Evolutionary conservation across 2,113 vertebrate genomes (phyloP), one percentile per base, ranked within the genome.

Genomic region (Coryphaenoides rupestris): DNA sequence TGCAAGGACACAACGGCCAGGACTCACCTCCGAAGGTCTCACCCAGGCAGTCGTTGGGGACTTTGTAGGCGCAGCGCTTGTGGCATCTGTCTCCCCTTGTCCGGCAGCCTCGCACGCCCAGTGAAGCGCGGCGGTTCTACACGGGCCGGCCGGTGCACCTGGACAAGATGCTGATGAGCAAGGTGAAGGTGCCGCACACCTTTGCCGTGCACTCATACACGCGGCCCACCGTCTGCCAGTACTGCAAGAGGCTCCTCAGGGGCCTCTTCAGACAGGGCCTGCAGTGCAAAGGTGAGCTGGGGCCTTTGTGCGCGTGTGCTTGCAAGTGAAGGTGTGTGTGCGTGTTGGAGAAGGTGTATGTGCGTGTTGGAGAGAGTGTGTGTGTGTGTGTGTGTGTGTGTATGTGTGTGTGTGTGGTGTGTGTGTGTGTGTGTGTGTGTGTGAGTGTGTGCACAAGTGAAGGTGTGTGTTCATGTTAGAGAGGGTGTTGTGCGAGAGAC

Each of bases 171-270:
- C 79, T 95, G 66, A 89, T 95, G 80, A 92, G 88, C 73, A 96
- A 95, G 72, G 94, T 96, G 69, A 96, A 95, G 73, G 94, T 96
- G 66, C 94, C 94, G 0, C 94, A 96, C 84, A 96, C 94, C 1
- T 96, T 96, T 56, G 90, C 93, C 12, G 87, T 96, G 72, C 94
- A 95, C 83, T 95, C 93, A 4, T 96, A 96, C 81, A 96, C 94
- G 0, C 87, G 94, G 0, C 94, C 94, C 53, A 96, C 94, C 0
- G 94, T 96, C 72, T 96, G 94, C 77, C 94, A 96, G 87, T 94
- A 88, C 80, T 96, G 94, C 88, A 96, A 96, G 84, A 90, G 93
- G 62, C 91, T 96, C 13, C 92, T 96, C 2, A 87, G 93, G 46
- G 94, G 94, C 0, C 90, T 96, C 15, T 96, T 96, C 77, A 89